A percentile compares a stretch with the other conserved stretches of the same genome.
These are phyloP conservation scores for Panorpa germanica DNA, from an alignment of 2,888 invertebrate species.

Conservation along the genomic window DNA sequence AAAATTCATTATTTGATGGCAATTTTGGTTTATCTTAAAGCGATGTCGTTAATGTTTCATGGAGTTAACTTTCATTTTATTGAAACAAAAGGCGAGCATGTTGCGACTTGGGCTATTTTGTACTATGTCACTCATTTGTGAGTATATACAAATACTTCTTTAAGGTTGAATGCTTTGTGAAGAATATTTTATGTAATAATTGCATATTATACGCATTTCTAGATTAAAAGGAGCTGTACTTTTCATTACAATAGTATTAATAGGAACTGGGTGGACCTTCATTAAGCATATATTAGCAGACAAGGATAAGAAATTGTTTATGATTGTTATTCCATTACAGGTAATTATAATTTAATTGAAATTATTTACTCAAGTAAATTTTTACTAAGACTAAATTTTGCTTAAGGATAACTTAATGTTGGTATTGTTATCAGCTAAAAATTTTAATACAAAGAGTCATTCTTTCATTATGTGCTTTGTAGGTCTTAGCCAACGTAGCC, in stretches of 20 bases:
- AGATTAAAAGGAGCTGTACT: constrained; percentile 80
- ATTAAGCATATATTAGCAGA: constrained; percentile 94
- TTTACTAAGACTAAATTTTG: not conserved
- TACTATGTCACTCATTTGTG: constrained; percentile 95
- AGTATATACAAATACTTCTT: constrained; percentile 24
- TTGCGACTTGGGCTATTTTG: constrained; percentile 93
- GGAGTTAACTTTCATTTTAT: constrained; percentile 91
- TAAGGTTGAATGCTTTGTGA: too few relatives aligned
- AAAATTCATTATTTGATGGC: constrained; percentile 97
- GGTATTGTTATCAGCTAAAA: not conserved
- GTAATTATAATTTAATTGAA: constrained; percentile 25
- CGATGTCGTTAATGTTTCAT: constrained; percentile 83
- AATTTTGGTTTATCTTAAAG: constrained; percentile 77
- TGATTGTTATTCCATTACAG: constrained; percentile 94
- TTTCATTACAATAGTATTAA: constrained; percentile 88
- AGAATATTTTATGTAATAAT: not conserved
- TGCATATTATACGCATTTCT: constrained; percentile 14
- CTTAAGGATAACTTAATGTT: constrained; percentile 2
- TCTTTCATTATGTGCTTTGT: constrained; percentile 10
- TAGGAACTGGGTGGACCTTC: constrained; percentile 98
- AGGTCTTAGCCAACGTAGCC: constrained; percentile 93
- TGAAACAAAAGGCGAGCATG: constrained; percentile 77
- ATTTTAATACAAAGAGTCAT: constrained; percentile 1
- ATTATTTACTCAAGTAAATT: not conserved
- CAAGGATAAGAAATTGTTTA: constrained; percentile 90